These are phyloP conservation scores for Beris morrisii DNA, from an alignment of 2,888 invertebrate species.

Conservation along the genomic window DNA sequence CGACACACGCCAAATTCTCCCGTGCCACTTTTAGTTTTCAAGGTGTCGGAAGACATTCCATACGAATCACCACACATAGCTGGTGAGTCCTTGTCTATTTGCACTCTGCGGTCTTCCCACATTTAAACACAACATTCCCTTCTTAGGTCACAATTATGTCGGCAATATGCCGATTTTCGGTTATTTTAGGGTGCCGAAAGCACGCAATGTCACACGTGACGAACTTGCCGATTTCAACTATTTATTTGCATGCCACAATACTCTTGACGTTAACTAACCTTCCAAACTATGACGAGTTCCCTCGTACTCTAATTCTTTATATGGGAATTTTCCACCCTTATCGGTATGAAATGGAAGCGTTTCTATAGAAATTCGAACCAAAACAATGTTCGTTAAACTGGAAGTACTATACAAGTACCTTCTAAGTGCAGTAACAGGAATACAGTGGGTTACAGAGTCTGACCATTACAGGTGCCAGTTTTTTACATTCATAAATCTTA, in stretches of 20 bases:
- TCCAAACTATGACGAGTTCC: conserved; percentile 7
- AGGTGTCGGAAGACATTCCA: too few relatives aligned
- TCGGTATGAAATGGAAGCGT: too few relatives aligned
- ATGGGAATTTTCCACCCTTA: too few relatives aligned
- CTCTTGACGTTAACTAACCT: conserved; percentile 9
- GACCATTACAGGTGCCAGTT: too few relatives aligned
- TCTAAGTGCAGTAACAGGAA: too few relatives aligned
- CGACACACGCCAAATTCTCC: not conserved
- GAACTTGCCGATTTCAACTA: conserved; percentile 1
- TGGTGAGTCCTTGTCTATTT: not conserved
- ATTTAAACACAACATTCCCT: not conserved
- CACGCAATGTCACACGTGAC: conserved; percentile 35
- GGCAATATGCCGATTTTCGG: conserved; percentile 2
- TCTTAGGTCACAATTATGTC: conserved; percentile 9
- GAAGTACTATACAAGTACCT: too few relatives aligned
- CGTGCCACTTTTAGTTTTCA: too few relatives aligned
- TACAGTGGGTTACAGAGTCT: too few relatives aligned
- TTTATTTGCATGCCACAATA: conserved; percentile 24
- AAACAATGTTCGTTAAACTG: too few relatives aligned
- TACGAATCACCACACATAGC: not conserved
- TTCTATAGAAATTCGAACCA: too few relatives aligned
- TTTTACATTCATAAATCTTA: too few relatives aligned
- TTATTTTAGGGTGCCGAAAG: conserved; percentile 16
- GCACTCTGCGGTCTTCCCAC: not conserved
- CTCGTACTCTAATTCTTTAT: too few relatives aligned